A percentile compares a stretch with the other conserved stretches of the same genome.
phyloP scores from a whole-genome alignment of 2,797 vertebrate genomes.

The Clarias fuscus region DNA sequence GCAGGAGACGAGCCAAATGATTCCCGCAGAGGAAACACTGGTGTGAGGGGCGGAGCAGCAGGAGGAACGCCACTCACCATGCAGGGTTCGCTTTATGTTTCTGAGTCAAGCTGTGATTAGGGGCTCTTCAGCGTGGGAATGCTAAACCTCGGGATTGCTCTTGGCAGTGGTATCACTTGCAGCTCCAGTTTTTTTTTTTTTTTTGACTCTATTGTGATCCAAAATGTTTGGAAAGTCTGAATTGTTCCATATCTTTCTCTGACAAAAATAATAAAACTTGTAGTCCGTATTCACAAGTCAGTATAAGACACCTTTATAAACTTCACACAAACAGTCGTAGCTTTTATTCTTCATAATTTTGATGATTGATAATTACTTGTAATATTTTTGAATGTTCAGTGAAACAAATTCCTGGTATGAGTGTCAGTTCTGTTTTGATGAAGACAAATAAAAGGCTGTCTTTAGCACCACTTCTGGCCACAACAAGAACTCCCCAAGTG shows the following conservation, averaged over 20 bases:
- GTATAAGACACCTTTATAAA: too few species aligned
- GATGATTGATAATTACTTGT: too few species aligned
- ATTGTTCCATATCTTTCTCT: not conserved
- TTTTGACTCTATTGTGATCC: not conserved
- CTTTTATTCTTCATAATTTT: too few species aligned
- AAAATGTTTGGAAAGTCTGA: not conserved
- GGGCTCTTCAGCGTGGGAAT: slow-evolving; percentile 31
- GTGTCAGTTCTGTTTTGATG: too few species aligned
- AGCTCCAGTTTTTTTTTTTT: not conserved
- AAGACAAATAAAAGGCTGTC: too few species aligned
- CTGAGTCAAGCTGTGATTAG: slow-evolving; percentile 31
- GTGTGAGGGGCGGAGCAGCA: slow-evolving; percentile 6
- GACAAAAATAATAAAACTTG: not conserved
- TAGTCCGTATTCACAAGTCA: too few species aligned
- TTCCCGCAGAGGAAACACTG: slow-evolving; percentile 9
- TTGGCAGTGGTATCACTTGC: not conserved
- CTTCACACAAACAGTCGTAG: too few species aligned
- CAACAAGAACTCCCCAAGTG: too few species aligned
- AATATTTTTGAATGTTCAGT: too few species aligned
- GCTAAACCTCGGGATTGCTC: not conserved
- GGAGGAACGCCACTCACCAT: not conserved
- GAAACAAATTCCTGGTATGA: too few species aligned
- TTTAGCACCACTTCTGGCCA: too few species aligned
- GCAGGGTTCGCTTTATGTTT: not conserved
- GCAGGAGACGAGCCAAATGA: not conserved